These are phyloP conservation scores for Ecliptopera silaceata DNA, from an alignment of 2,888 invertebrate species.

Conservation along the genomic window DNA sequence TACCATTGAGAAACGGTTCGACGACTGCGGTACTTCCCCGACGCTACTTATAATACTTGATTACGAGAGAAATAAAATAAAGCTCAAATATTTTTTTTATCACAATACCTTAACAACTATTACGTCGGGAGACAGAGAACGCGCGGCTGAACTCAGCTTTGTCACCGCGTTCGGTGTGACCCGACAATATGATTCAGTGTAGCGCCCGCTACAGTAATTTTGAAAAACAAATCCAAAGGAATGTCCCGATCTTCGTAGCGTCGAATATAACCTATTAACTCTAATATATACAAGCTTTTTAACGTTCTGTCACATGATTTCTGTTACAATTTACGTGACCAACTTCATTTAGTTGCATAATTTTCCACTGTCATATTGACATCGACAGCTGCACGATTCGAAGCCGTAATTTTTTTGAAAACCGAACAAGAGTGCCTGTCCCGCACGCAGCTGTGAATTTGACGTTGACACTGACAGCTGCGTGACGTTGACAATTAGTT, in stretches of 20 bases:
- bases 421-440: too few relatives aligned
- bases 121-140: slow-evolving; percentile 21
- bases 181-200: slow-evolving; percentile 28
- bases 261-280: slow-evolving; percentile 56
- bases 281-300: slow-evolving; percentile 62
- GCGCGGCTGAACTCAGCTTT: not conserved
- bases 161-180: slow-evolving; percentile 12
- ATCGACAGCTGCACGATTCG: not conserved
- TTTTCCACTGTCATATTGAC: not conserved
- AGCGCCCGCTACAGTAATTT: slow-evolving; percentile 32
- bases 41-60: slow-evolving; percentile 38
- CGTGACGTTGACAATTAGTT: not conserved
- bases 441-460: not conserved
- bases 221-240: slow-evolving; percentile 35
- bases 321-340: not conserved
- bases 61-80: slow-evolving; percentile 44
- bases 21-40: slow-evolving; percentile 26
- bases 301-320: slow-evolving; percentile 32
- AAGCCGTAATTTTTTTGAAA: too few relatives aligned
- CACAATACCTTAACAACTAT: slow-evolving; percentile 55
- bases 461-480: slow-evolving; percentile 16
- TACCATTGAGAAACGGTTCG: slow-evolving; percentile 39
- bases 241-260: slow-evolving; percentile 46
- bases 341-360: too few relatives aligned
- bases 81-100: slow-evolving; percentile 55